Base-by-base conservation (phyloP, 2,797 vertebrate genomes). In the Sebastes matsubarae region DNA sequence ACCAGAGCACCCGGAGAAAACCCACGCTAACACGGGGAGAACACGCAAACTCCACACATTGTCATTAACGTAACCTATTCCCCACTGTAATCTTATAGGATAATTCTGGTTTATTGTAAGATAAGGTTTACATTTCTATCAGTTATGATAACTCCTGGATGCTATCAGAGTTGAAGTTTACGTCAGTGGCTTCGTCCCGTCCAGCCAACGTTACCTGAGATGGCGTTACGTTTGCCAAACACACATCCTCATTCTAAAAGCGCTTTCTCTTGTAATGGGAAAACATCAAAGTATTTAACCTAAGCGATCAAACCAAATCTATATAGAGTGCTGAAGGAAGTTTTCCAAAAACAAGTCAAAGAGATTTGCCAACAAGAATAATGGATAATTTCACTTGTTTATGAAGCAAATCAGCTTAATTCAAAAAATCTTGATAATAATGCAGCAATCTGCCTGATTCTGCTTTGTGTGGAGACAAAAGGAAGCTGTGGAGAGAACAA, bases 311-410 rank as follows among this genome's bases (percentile, higher is more conserved):
- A 52, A n/a, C 18, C 12, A 42, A 42, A 42, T 42, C 36, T 38
- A 38, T 38, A 38, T 13, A 13, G 13, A 42, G 38, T 6, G 38
- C 13, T 14, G 38, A 42, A 14, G 36, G 32, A 34, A 34, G 32
- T 11, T 77, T 60, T 66, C 36, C 32, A 24, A 10, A 63, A 75
- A 65, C 25, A 82, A 84, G 69, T 67, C 65, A 46, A 50, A 52
- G 30, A 38, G 27, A 73, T 77, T 69, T 68, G 30, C 46, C 30
- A 52, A 25, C 20, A 30, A 32, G 1, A 32, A 46, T 9, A 32
- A 46, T 9, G 10, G 30, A 76, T 59, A 24, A 67, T 86, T 81
- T 77, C 70, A 25, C 69, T 79, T 75, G 55, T 72, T 80, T 50
- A 25, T 29, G 46, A 68, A 84, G 71, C 13, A 24, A 70, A 82